Base-by-base conservation (phyloP, 2,888 invertebrate species). In the Oxyscelio sp. region DNA sequence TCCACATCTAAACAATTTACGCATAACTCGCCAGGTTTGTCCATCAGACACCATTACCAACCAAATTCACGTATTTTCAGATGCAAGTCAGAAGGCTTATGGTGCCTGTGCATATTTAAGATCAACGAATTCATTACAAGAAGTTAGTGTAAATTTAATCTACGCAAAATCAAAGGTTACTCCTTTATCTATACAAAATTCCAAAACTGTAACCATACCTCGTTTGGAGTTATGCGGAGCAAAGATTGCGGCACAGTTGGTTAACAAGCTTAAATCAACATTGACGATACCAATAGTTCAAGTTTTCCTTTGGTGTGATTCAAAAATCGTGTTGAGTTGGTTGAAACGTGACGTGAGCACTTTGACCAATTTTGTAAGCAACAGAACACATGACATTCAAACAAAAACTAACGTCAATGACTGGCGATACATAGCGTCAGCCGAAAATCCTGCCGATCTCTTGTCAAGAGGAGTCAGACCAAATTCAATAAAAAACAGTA, bases 251-350 rank as follows among this genome's bases (percentile, higher is more conserved):
- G 66, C 22, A 11, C 24, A 34, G 21, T 50, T 52, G 11, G 50
- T 52, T 9, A 6, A 48, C 21, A 48, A 48, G 9, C 48, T 48
- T 1, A 48, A 48, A 48, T 48, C 48, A 21, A 21, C 48, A 48
- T 21, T 48, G 21, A 48, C 48, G 9, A 48, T 48, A 48, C 21
- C 21, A 11, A 48, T 48, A 48, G 21, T 8, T 48, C 48, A 15
- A 21, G 1, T 21, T 48, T 61, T 65, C 54, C 87, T 87, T 45
- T 90, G 88, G 86, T 83, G 83, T 11, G 90, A 91, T 65, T 89
- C 89, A 0, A 85, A 74, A 0, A 88, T 90, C 4, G 86, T 85
- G 0, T 75, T 90, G 27, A 48, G 70, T 13, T 90, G 89, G 89
- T 59, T 90, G 15, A 45, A 40, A 5, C 73, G 73, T 0, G 54